Evolutionary conservation across 2,888 invertebrate species (phyloP).

Genomic region (Sturmia bella): DNA sequence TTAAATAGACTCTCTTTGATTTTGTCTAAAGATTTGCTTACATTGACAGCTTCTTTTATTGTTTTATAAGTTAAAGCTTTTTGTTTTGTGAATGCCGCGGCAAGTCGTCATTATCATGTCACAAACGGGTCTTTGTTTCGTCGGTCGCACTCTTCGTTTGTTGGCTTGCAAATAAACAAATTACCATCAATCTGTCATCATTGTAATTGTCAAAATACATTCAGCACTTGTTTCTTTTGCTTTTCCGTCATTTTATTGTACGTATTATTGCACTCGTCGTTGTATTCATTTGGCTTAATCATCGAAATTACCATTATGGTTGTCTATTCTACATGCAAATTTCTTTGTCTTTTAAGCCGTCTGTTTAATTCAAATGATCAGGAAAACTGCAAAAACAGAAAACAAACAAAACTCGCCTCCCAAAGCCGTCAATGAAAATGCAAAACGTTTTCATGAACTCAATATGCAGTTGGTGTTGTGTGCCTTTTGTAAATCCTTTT

Average conservation of each 20-base stretch:
- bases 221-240: slow-evolving; percentile 20
- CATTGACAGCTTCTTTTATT: neutral
- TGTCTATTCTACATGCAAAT: slow-evolving; percentile 22
- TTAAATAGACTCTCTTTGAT: slow-evolving; percentile 45
- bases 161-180: slow-evolving; percentile 62
- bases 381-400: neutral
- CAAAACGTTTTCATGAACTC: slow-evolving; percentile 9
- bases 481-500: slow-evolving; percentile 67
- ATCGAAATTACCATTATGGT: slow-evolving; percentile 16
- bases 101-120: slow-evolving; percentile 43
- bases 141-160: slow-evolving; percentile 38
- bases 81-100: slow-evolving; percentile 28
- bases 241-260: slow-evolving; percentile 38
- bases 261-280: slow-evolving; percentile 10
- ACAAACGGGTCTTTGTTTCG: slow-evolving; percentile 28
- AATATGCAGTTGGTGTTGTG: slow-evolving; percentile 48
- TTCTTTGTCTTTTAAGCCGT: neutral
- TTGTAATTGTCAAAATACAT: slow-evolving; percentile 66
- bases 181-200: slow-evolving; percentile 67
- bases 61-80: slow-evolving; percentile 7
- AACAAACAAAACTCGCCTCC: slow-evolving; percentile 5
- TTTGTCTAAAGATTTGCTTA: slow-evolving; percentile 32
- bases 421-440: slow-evolving; percentile 18
- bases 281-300: slow-evolving; percentile 59
- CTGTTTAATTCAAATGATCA: slow-evolving; percentile 6